A percentile compares a stretch with the other conserved stretches of the same genome.
Conservation (phyloP, 1,140 invertebrate species). For the Aphelenchoides avenae region DNA sequence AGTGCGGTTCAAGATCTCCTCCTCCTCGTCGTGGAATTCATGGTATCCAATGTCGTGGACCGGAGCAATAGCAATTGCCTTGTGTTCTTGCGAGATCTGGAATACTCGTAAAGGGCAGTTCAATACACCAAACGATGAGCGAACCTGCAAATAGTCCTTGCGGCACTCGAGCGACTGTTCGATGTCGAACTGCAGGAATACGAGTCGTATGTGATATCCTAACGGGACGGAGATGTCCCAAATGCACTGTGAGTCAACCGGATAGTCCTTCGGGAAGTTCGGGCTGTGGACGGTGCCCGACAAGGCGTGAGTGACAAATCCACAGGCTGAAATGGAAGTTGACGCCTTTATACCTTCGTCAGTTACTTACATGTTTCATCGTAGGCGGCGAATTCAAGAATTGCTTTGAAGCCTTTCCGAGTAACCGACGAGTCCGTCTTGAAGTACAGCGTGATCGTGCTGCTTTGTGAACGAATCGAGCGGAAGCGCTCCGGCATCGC, state of each 20-base stretch:
- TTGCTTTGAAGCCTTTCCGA: conserved; percentile 21
- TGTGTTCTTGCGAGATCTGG: conserved; percentile 52
- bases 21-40: conserved; percentile 55
- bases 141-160: conserved; percentile 43
- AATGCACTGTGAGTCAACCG: conserved; percentile 43
- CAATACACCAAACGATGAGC: no score
- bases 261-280: conserved; percentile 49
- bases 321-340: conserved; percentile 52
- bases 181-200: conserved; percentile 60
- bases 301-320: conserved; percentile 40
- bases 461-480: conserved; percentile 27
- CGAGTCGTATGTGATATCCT: conserved; percentile 46
- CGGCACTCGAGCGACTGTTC: conserved; percentile 43
- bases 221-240: conserved; percentile 54
- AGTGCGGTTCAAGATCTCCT: conserved; percentile 31
- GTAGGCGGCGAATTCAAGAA: conserved; percentile 25
- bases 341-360: no score
- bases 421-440: conserved; percentile 30
- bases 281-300: conserved; percentile 42
- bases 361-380: conserved; percentile 22
- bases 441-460: conserved; percentile 45
- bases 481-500: conserved; percentile 41
- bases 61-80: conserved; percentile 44
- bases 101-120: no score
- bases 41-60: conserved; percentile 51